phyloP scores from a whole-genome alignment of 2,797 vertebrate genomes.

The Bryconaethiops microstoma region DNA sequence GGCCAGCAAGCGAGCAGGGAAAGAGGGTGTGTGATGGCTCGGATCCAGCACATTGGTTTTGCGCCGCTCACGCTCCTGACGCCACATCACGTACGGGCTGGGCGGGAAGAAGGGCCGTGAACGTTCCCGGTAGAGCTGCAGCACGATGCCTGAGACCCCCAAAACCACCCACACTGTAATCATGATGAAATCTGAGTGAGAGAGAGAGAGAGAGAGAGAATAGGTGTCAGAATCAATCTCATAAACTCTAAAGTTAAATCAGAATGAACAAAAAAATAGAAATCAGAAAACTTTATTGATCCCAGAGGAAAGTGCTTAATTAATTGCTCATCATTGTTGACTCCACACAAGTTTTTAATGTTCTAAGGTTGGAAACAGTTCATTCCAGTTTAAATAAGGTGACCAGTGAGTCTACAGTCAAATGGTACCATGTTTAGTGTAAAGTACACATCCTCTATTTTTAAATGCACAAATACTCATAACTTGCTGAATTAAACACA shows the following conservation, averaged over 20 bases:
- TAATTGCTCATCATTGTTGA: no score
- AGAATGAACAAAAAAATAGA: no score
- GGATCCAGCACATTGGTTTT: slow-evolving; percentile 94
- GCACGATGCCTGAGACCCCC: slow-evolving; percentile 76
- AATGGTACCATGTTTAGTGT: no score
- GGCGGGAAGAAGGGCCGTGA: slow-evolving; percentile 84
- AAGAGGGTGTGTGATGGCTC: slow-evolving; percentile 87
- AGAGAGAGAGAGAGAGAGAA: not conserved
- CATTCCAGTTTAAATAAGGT: not conserved
- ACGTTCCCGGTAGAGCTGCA: slow-evolving; percentile 88
- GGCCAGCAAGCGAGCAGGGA: slow-evolving; percentile 81
- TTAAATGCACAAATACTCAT: no score
- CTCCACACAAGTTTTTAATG: no score
- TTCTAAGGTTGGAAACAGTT: no score
- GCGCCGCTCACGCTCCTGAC: slow-evolving; percentile 86
- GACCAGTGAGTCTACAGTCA: not conserved
- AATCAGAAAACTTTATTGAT: no score
- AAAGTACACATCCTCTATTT: no score
- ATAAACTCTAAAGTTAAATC: no score
- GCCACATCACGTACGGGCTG: slow-evolving; percentile 91
- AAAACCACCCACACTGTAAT: slow-evolving; percentile 88
- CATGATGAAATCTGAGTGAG: slow-evolving; percentile 83
- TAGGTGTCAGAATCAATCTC: no score
- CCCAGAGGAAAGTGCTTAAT: no score
- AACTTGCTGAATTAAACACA: no score